Conservation (phyloP, 2,888 invertebrate genomes). For the Xestoiulus laeticollis region DNA sequence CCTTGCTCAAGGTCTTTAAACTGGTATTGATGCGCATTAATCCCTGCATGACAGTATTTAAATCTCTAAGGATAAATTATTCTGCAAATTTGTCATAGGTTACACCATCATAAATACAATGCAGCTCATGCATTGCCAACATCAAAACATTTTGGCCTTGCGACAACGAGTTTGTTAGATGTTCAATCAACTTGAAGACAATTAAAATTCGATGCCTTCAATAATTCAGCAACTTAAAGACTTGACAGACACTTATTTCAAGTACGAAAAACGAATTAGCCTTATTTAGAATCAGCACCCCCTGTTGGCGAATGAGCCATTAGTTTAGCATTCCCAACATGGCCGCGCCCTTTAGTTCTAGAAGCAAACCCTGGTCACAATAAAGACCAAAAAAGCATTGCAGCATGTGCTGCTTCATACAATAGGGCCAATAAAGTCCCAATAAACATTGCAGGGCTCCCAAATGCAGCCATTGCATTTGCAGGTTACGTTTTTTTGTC, state of each 20-base stretch:
- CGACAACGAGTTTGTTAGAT: not conserved
- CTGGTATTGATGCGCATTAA: not conserved
- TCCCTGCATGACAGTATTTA: not conserved
- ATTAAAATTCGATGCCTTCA: not conserved
- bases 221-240: not conserved
- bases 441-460: not conserved
- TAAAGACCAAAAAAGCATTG: not conserved
- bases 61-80: not conserved
- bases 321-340: not conserved
- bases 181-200: not conserved
- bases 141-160: not conserved
- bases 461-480: not conserved
- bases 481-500: too few species aligned
- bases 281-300: too few species aligned
- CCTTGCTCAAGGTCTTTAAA: not conserved
- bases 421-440: too few species aligned
- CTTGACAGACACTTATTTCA: not conserved
- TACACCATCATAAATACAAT: not conserved
- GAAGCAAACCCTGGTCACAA: too few species aligned
- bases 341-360: too few species aligned
- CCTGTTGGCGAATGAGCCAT: too few species aligned
- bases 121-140: not conserved
- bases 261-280: too few species aligned
- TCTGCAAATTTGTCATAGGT: not conserved
- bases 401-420: not conserved